Percentiles rank a stretch among this genome's conserved stretches.
Evolutionary conservation across 2,888 invertebrate genomes (phyloP).

Genomic region (Eristalis intricaria): DNA sequence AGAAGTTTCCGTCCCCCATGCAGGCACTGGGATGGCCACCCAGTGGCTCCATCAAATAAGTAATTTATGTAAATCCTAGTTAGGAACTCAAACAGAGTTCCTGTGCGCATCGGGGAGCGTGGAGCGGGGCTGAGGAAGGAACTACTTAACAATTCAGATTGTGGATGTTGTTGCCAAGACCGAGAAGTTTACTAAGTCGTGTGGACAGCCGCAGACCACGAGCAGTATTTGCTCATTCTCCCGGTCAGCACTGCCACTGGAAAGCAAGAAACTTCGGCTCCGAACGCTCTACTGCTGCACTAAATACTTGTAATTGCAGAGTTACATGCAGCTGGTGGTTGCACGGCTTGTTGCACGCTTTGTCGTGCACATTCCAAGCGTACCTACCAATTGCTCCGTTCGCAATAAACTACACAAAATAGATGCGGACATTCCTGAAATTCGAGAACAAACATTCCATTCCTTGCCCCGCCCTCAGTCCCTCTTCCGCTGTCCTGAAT

Average conservation of each 20-base stretch:
- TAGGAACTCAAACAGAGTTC: not conserved
- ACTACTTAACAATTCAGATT: slow-evolving; percentile 46
- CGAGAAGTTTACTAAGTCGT: slow-evolving; percentile 13
- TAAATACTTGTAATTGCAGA: not conserved
- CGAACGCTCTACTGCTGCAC: not conserved
- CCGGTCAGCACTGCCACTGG: slow-evolving; percentile 3
- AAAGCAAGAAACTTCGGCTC: not conserved
- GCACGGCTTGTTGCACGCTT: slow-evolving; percentile 35
- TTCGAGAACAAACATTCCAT: not conserved
- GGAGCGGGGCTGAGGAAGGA: not conserved
- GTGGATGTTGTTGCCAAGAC: slow-evolving; percentile 5
- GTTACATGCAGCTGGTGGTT: slow-evolving; percentile 23
- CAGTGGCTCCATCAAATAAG: not conserved
- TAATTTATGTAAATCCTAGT: slow-evolving; percentile 3
- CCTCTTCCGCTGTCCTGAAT: not conserved
- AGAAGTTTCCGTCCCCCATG: not conserved
- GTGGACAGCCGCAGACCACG: slow-evolving; percentile 1
- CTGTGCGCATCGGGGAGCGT: not conserved
- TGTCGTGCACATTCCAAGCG: slow-evolving; percentile 18
- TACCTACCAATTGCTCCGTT: not conserved
- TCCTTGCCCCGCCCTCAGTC: not conserved
- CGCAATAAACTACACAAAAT: not conserved
- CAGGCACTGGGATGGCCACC: not conserved
- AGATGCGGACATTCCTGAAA: not conserved
- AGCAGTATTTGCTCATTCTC: slow-evolving; percentile 8